Conservation (phyloP, 2,888 invertebrate genomes). For the Alsophila aescularia region DNA sequence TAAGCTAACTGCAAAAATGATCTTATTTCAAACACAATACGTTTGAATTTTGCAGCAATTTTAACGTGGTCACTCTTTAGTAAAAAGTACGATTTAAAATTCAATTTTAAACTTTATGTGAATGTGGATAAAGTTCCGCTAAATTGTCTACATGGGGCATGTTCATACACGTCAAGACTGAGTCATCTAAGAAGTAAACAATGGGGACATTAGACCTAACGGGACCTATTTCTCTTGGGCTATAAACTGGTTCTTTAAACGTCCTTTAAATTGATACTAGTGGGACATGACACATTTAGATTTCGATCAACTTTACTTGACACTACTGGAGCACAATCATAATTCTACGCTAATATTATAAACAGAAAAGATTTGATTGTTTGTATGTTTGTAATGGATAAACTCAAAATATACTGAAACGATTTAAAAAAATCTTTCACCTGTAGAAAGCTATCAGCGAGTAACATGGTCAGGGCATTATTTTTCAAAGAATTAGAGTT, state of each 20-base stretch:
- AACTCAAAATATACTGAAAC: too few relatives aligned
- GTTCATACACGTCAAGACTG: not conserved
- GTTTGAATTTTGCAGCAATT: not conserved
- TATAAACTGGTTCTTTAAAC: not conserved
- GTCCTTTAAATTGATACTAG: not conserved
- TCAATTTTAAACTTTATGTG: not conserved
- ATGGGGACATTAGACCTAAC: constrained; percentile 12
- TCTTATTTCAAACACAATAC: not conserved
- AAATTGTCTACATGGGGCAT: not conserved
- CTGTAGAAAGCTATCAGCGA: too few relatives aligned
- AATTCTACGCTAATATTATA: too few relatives aligned
- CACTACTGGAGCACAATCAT: too few relatives aligned
- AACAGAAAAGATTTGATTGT: too few relatives aligned
- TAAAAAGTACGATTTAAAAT: not conserved
- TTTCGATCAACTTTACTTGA: too few relatives aligned
- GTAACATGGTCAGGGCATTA: too few relatives aligned
- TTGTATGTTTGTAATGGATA: too few relatives aligned
- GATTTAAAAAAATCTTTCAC: too few relatives aligned
- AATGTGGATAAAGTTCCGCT: not conserved
- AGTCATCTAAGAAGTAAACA: constrained; percentile 10
- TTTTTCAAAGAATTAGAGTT: too few relatives aligned
- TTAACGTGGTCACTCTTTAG: not conserved
- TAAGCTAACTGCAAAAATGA: not conserved
- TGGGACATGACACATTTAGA: not conserved
- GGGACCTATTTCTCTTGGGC: not conserved